phyloP scores from a whole-genome alignment of 2,113 vertebrate species.

The Alethe castanea region DNA sequence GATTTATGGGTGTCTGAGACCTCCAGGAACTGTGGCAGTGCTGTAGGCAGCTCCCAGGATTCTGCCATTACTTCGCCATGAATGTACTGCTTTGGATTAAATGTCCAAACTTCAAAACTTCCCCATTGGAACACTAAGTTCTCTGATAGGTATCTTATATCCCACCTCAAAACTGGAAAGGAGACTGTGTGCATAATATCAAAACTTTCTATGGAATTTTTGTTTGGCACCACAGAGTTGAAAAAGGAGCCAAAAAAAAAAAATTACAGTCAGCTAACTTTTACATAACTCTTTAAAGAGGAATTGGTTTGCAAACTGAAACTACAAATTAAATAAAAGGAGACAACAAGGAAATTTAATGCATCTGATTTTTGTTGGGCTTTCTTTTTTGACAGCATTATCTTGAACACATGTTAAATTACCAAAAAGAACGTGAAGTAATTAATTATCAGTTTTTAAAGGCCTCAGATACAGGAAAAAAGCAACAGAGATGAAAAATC shows the following conservation, averaged over 20 bases:
- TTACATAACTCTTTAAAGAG: neutral
- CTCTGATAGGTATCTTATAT: neutral
- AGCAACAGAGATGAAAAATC: neutral
- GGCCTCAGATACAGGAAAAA: neutral
- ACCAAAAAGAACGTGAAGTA: neutral
- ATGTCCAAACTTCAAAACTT: neutral
- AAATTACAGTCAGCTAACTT: neutral
- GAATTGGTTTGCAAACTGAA: neutral
- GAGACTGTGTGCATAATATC: fast-evolving
- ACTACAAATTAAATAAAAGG: neutral
- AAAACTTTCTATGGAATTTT: neutral
- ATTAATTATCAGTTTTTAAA: neutral
- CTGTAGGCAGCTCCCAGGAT: neutral
- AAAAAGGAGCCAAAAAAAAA: neutral
- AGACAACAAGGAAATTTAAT: neutral
- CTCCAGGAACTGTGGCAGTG: neutral
- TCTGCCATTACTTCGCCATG: neutral
- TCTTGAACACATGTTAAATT: neutral
- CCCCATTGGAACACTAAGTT: neutral
- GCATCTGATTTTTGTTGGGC: neutral
- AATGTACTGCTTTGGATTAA: neutral
- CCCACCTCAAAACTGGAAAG: neutral
- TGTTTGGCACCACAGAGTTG: neutral
- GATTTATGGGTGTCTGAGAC: neutral
- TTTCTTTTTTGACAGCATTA: neutral